These are phyloP conservation scores for Picus viridis DNA, from an alignment of 2,797 vertebrate genomes.

Conservation along the genomic window DNA sequence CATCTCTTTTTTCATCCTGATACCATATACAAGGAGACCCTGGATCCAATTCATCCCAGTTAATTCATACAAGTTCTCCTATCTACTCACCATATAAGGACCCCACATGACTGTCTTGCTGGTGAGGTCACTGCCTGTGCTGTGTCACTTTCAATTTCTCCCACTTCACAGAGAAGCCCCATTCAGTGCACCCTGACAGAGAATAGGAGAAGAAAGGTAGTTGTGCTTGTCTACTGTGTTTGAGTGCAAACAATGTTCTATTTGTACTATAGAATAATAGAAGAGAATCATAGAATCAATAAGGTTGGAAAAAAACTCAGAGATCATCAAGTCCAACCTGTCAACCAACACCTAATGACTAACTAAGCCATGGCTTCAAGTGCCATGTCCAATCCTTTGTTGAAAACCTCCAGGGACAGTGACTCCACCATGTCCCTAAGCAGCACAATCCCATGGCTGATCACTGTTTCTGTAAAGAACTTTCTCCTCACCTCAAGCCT, in stretches of 20 bases:
- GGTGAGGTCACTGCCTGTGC: rapidly evolving
- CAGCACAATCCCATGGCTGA: too few species aligned
- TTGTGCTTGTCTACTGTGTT: background rate
- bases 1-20: background rate
- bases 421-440: too few species aligned
- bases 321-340: too few species aligned
- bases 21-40: rapidly evolving
- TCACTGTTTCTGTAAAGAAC: too few species aligned
- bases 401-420: too few species aligned
- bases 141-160: background rate
- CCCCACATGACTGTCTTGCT: rapidly evolving
- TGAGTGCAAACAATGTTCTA: background rate
- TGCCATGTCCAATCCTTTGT: too few species aligned
- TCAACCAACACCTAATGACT: too few species aligned
- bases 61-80: background rate
- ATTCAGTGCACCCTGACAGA: background rate
- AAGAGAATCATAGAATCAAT: too few species aligned
- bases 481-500: too few species aligned
- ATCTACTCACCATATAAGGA: background rate
- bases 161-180: rapidly evolving
- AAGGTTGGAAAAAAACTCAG: too few species aligned
- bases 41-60: rapidly evolving
- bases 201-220: background rate
- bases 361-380: too few species aligned
- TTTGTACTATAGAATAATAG: background rate